A percentile compares a stretch with the other conserved stretches of the same genome.
Evolutionary conservation across 2,113 vertebrate species (phyloP).

Genomic region (Corythornis madagascariensis): DNA sequence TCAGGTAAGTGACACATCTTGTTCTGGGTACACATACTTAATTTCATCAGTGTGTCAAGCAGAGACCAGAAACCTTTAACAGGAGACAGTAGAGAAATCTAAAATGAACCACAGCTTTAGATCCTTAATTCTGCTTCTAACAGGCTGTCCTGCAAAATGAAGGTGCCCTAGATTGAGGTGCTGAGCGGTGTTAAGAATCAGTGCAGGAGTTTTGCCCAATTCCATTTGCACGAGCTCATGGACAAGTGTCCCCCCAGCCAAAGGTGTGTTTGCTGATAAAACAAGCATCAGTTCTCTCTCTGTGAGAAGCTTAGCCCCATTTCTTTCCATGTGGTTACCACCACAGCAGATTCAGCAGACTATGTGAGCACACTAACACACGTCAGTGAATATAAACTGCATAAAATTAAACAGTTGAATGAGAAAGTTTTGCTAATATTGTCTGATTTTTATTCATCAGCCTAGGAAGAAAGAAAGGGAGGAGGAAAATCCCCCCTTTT

Average conservation of each 20-base stretch:
- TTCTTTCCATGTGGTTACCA: not conserved
- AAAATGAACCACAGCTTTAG: not conserved
- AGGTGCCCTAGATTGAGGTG: not conserved
- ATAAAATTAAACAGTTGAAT: fast-evolving
- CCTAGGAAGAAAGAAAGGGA: not conserved
- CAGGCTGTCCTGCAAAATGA: not conserved
- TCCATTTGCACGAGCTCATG: not conserved
- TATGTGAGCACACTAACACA: fast-evolving
- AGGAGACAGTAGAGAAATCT: not conserved
- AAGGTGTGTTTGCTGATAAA: not conserved
- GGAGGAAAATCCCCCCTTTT: not conserved
- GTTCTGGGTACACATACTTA: not conserved
- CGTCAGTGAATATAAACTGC: not conserved
- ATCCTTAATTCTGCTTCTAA: not conserved
- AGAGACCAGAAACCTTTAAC: not conserved
- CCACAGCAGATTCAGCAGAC: not conserved
- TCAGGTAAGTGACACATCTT: not conserved
- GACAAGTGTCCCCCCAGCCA: not conserved
- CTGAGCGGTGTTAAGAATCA: not conserved
- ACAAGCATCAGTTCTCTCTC: not conserved
- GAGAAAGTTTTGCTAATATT: not conserved
- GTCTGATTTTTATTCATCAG: not conserved
- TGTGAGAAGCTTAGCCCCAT: not conserved
- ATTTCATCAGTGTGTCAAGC: not conserved
- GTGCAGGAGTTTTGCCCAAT: not conserved